phyloP scores from a whole-genome alignment of 2,113 vertebrate species.

The Larimichthys polyactis region DNA sequence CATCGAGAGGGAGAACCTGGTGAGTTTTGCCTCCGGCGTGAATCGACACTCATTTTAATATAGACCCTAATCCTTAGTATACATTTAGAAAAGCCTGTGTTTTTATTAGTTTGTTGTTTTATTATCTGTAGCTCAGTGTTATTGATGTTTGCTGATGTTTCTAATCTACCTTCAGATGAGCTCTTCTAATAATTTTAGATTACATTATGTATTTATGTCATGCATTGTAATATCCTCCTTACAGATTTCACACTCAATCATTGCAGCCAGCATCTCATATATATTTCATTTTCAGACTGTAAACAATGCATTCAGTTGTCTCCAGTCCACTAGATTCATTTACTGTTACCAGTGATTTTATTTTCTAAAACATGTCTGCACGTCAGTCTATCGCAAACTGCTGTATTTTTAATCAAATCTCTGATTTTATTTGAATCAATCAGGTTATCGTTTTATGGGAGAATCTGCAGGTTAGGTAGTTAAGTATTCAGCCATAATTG shows the following conservation, averaged over 20 bases:
- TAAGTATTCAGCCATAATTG: not conserved
- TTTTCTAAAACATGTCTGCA: not conserved
- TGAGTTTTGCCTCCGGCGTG: conserved; percentile 77
- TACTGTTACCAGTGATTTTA: not conserved
- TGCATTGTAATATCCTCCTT: not conserved
- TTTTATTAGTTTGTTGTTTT: not conserved
- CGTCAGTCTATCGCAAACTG: not conserved
- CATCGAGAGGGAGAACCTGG: conserved; percentile 95
- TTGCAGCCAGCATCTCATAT: not conserved
- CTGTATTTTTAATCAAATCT: not conserved
- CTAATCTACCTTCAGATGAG: not conserved
- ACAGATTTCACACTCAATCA: not conserved
- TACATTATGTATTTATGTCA: no score
- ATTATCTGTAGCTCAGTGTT: not conserved
- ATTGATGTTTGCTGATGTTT: not conserved
- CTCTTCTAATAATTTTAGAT: not conserved
- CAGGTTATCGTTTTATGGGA: not conserved
- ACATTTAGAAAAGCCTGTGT: no score
- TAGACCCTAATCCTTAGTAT: not conserved
- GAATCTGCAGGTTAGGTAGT: not conserved
- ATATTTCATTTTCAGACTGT: not conserved
- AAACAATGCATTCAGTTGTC: not conserved
- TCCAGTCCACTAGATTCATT: not conserved
- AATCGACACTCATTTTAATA: not conserved
- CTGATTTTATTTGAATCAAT: not conserved